Conservation (phyloP, 37 sponge, comb jelly and placozoan genomes). For the Chondrosia reniformis region DNA sequence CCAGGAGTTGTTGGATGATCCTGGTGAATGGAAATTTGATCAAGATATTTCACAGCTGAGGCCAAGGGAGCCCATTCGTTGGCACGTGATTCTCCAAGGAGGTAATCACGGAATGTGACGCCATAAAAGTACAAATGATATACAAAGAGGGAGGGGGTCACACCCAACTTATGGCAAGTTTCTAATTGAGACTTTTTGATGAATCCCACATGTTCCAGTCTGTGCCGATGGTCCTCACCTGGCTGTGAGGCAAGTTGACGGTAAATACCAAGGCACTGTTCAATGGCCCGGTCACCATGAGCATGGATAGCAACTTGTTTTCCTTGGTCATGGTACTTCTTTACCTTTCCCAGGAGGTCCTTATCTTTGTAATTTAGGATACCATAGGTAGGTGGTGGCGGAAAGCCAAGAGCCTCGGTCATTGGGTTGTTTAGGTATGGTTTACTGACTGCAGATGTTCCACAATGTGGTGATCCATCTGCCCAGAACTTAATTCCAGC, state of each 20-base stretch:
- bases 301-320: slow-evolving; percentile 44
- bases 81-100: slow-evolving; percentile 43
- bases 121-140: slow-evolving; percentile 49
- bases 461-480: slow-evolving; percentile 51
- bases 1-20: slow-evolving; percentile 37
- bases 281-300: slow-evolving; percentile 59
- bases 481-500: slow-evolving; percentile 49
- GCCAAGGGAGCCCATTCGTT: slow-evolving; percentile 27
- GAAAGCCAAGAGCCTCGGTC: slow-evolving; percentile 28
- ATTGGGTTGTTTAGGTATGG: slow-evolving; percentile 38
- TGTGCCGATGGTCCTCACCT: slow-evolving; percentile 30
- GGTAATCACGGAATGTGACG: slow-evolving; percentile 26
- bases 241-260: neutral
- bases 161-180: slow-evolving; percentile 26
- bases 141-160: slow-evolving; percentile 35
- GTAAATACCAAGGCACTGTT: slow-evolving; percentile 35
- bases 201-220: slow-evolving; percentile 53
- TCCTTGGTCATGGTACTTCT: slow-evolving; percentile 14
- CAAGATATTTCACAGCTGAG: slow-evolving; percentile 16
- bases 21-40: slow-evolving; percentile 37
- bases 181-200: slow-evolving; percentile 41
- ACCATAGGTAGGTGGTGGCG: slow-evolving; percentile 1
- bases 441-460: slow-evolving; percentile 42
- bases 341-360: slow-evolving; percentile 12
- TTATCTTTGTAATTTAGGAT: slow-evolving; percentile 15